Base-by-base conservation (phyloP, 1,140 invertebrate species). In the Lepidotrigona ventralis region DNA sequence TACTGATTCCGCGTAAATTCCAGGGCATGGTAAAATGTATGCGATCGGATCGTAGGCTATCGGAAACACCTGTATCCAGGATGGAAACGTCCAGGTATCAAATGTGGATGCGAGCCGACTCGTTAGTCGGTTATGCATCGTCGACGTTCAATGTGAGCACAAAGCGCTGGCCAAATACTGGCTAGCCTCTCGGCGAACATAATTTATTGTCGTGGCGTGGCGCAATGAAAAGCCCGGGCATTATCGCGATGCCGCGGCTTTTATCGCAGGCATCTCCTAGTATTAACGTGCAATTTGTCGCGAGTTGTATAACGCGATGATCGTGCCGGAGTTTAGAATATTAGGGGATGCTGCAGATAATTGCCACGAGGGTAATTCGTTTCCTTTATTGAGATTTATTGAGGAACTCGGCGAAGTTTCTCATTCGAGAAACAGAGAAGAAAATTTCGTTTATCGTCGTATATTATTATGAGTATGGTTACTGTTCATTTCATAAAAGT, bases 111-210 rank as follows among this genome's bases (percentile, higher is more conserved):
- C 54, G 21, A 39, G 76, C 33, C 75, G 76, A 79, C 70, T 83
- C 76, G 81, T 83, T 83, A 83, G 76, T 66, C 69, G 82, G 69
- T 83, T 79, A 79, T 83, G 82, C 77, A 83, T 79, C 82, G 77
- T 79, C 82, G 77, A 29, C 69, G 82, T n/a, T 51, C 76, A 66
- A 79, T 77, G n/a, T 51, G 77, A 19, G 54, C 77, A 72, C 82
- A 79, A 83, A 72, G 69, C 77, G 64, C 69, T 79, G 70, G 51
- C 82, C 76, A 73, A 83, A 83, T 73, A 79, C 69, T 72, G 77
- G 66, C 56, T 46, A 39, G 56, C 66, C 81, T 72, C 69, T 72
- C 76, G 70, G 60, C 77, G 77, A 73, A 73, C 82, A 83, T 79
- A 79, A 83, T 79, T 83, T 83, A 83, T 83, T 73, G 58, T 60